Base-by-base conservation (phyloP, 2,113 vertebrate genomes). In the Rhegmatorhina hoffmannsi region DNA sequence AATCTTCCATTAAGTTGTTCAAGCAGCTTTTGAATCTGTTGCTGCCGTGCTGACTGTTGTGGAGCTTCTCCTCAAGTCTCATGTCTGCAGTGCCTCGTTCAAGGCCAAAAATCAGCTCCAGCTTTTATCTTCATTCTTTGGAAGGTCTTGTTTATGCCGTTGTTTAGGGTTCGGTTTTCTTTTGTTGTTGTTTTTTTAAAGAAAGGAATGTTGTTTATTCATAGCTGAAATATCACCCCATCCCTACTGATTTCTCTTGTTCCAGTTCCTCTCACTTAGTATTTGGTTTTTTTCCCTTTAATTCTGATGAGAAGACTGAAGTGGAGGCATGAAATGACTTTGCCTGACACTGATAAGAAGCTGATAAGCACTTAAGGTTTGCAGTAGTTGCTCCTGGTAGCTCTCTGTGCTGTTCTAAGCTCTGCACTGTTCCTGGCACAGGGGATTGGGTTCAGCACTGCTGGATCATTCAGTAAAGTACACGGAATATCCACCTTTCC, bases 391-490 rank as follows among this genome's bases (percentile, higher is more conserved):
- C 50, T 88, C 55, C 78, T 91, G 79, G 87, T 79, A 74, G 58
- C 75, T 95, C 87, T 55, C 83, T 58, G 90, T 90, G 58, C 80
- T 92, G 80, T 92, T 76, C 85, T 68, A 58, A 13, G 88, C 86
- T 58, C 6, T 38, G 73, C 28, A 4, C 90, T 88, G 90, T 68
- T 93, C 78, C 79, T 96, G 77, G 55, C 84, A 89, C 5, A 73
- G 83, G 80, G 59, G 69, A 88, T 78, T 89, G 88, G 88, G 84
- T 92, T 94, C 72, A 56, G 68, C 73, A 2, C 94, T 95, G 85
- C 92, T 84, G 93, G 94, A 84, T 94, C 95, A 90, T 49, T 93
- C 86, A 94, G 80, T 87, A 88, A 92, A 95, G 87, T 64, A 90
- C 93, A 90, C 3, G 46, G 92, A 94, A 95, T 90, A 84, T 94